Evolutionary conservation across 2,113 vertebrate genomes (phyloP).

Genomic region (Dasyornis broadbenti): DNA sequence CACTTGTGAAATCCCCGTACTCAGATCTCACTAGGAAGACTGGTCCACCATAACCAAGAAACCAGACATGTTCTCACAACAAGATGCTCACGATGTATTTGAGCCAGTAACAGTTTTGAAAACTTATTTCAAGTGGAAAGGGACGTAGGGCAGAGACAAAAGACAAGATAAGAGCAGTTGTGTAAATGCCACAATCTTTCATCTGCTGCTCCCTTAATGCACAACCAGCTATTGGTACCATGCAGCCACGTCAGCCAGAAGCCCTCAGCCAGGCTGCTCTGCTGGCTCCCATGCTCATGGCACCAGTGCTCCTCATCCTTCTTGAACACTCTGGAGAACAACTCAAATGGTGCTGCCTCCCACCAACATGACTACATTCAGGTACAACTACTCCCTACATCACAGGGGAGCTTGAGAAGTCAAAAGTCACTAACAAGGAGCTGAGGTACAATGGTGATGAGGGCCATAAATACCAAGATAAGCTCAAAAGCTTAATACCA

Average conservation of each 20-base stretch:
- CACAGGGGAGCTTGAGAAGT: background rate
- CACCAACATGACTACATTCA: fast-evolving
- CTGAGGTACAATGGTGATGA: background rate
- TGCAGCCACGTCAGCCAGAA: background rate
- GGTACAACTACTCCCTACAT: background rate
- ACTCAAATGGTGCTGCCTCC: background rate
- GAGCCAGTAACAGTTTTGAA: background rate
- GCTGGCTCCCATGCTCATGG: background rate
- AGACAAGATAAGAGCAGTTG: background rate
- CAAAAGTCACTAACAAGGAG: background rate
- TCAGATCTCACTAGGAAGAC: background rate
- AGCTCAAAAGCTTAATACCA: background rate
- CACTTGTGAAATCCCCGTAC: background rate
- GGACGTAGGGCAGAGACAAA: background rate
- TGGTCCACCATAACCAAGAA: background rate
- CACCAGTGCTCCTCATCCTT: background rate
- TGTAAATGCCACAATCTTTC: background rate
- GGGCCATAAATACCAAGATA: background rate
- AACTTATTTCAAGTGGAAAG: background rate
- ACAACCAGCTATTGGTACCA: background rate
- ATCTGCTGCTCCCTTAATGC: background rate
- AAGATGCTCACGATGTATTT: background rate
- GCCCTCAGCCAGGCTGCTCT: background rate
- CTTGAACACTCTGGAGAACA: background rate
- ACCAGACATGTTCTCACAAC: fast-evolving